Percentiles rank a stretch among this genome's conserved stretches.
phyloP scores from a whole-genome alignment of 2,888 invertebrate genomes.

The Conchocele bisecta region DNA sequence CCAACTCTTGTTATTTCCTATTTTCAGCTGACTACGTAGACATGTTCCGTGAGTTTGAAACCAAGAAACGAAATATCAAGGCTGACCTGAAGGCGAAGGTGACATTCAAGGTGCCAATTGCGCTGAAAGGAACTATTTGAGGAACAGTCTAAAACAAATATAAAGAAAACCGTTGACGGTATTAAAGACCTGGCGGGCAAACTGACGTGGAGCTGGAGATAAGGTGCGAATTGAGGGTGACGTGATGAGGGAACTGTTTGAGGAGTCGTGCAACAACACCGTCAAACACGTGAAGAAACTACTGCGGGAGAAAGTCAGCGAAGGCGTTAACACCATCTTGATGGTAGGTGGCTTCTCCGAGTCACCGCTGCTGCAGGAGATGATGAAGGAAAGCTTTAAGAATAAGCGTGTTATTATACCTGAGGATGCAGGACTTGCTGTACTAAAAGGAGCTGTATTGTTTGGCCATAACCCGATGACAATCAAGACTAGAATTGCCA shows the following conservation, averaged over 20 bases:
- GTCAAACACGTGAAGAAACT: conserved; percentile 53
- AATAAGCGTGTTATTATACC: conserved; percentile 57
- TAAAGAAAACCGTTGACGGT: conserved; percentile 35
- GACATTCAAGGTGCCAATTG: conserved; percentile 56
- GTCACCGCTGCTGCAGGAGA: conserved; percentile 55
- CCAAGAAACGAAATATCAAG: conserved; percentile 57
- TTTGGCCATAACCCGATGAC: conserved; percentile 59
- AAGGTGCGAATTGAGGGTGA: conserved; percentile 53
- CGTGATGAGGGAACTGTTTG: conserved; percentile 46
- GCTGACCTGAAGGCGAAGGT: conserved; percentile 32
- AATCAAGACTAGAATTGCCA: conserved; percentile 55
- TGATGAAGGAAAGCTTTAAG: conserved; percentile 44
- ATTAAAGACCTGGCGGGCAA: conserved; percentile 35
- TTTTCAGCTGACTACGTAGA: conserved; percentile 60
- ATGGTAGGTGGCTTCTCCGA: conserved; percentile 66
- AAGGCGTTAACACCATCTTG: conserved; percentile 50
- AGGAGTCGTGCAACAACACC: conserved; percentile 38
- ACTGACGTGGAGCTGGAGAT: conserved; percentile 41
- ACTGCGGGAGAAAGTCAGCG: conserved; percentile 34
- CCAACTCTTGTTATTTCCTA: too few relatives aligned
- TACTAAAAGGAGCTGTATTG: conserved; percentile 64
- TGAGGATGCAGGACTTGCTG: conserved; percentile 62
- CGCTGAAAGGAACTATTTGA: conserved; percentile 32
- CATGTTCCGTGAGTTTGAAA: conserved; percentile 61
- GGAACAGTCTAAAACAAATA: conserved; percentile 9